These are phyloP conservation scores for Apoda limacodes DNA, from an alignment of 2,888 invertebrate species.

Conservation along the genomic window DNA sequence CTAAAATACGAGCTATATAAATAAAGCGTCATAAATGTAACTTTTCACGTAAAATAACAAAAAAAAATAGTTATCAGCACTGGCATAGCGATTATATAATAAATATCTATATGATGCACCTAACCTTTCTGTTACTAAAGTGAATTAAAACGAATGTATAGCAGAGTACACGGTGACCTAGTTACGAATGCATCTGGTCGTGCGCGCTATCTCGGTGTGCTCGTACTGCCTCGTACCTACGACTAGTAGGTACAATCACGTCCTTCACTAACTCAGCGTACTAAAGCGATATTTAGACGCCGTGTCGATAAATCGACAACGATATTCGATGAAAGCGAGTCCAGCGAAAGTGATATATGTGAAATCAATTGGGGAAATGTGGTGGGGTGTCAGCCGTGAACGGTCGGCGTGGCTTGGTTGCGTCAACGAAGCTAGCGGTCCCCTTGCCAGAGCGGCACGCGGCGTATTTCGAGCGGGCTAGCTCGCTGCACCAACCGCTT, in stretches of 20 bases:
- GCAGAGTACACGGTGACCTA: slow-evolving; percentile 52
- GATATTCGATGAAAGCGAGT: slow-evolving; percentile 58
- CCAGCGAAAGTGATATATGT: slow-evolving; percentile 59
- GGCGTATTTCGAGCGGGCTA: slow-evolving; percentile 61
- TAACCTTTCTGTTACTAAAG: too few relatives aligned
- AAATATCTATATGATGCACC: too few relatives aligned
- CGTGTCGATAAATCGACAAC: too few relatives aligned
- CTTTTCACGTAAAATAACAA: too few relatives aligned
- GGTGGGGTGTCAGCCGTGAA: slow-evolving; percentile 29
- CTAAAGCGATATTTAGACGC: too few relatives aligned
- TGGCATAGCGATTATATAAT: too few relatives aligned
- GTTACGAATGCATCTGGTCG: slow-evolving; percentile 49
- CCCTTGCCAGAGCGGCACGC: slow-evolving; percentile 48
- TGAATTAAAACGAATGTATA: too few relatives aligned
- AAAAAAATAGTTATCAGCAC: too few relatives aligned
- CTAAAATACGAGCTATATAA: too few relatives aligned
- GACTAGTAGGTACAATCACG: too few relatives aligned
- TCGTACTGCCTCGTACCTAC: slow-evolving; percentile 22
- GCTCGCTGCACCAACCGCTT: slow-evolving; percentile 60
- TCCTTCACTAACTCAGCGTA: too few relatives aligned
- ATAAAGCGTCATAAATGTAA: too few relatives aligned
- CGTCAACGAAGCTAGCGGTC: slow-evolving; percentile 44
- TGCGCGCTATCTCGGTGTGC: slow-evolving; percentile 33
- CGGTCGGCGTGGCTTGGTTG: slow-evolving; percentile 28
- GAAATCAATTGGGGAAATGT: slow-evolving; percentile 42